These are phyloP conservation scores for Hyposoter dolosus DNA, from an alignment of 2,888 invertebrate genomes.

Conservation along the genomic window DNA sequence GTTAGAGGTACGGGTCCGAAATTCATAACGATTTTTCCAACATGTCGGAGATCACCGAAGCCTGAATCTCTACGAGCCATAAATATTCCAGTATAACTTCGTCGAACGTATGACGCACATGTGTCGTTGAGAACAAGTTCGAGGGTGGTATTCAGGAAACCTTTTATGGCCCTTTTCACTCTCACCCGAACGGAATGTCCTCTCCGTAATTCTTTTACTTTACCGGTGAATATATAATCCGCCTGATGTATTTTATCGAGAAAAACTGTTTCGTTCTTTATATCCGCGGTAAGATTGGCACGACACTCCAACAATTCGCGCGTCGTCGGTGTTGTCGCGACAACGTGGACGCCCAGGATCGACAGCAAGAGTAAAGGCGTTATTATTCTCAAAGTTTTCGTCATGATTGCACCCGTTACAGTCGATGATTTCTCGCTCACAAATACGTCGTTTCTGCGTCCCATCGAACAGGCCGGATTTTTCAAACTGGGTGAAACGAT, in stretches of 20 bases:
- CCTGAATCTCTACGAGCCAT: constrained; percentile 75
- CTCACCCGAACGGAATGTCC: constrained; percentile 75
- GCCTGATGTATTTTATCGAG: constrained; percentile 77
- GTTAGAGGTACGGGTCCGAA: constrained; percentile 83
- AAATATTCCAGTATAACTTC: constrained; percentile 83
- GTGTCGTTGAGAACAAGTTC: constrained; percentile 79
- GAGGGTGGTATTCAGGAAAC: constrained; percentile 76
- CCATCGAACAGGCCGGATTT: background rate
- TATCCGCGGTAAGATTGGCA: constrained; percentile 78
- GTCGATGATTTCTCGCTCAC: constrained; percentile 48
- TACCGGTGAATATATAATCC: constrained; percentile 83
- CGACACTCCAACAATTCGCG: constrained; percentile 82
- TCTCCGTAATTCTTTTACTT: constrained; percentile 78
- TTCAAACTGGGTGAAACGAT: constrained; percentile 7
- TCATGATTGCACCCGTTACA: constrained; percentile 47
- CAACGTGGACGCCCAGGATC: constrained; percentile 64
- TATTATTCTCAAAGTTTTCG: constrained; percentile 56
- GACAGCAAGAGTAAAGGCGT: constrained; percentile 55
- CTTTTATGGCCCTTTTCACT: constrained; percentile 82
- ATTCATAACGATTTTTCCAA: constrained; percentile 79
- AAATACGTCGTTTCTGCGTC: constrained; percentile 47
- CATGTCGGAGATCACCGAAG: constrained; percentile 63
- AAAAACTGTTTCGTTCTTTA: constrained; percentile 81
- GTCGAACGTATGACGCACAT: constrained; percentile 80
- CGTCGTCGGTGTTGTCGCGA: constrained; percentile 75